Percentiles rank a stretch among this genome's conserved stretches.
These are phyloP conservation scores for Noctua janthe DNA, from an alignment of 2,888 invertebrate genomes.

Conservation along the genomic window DNA sequence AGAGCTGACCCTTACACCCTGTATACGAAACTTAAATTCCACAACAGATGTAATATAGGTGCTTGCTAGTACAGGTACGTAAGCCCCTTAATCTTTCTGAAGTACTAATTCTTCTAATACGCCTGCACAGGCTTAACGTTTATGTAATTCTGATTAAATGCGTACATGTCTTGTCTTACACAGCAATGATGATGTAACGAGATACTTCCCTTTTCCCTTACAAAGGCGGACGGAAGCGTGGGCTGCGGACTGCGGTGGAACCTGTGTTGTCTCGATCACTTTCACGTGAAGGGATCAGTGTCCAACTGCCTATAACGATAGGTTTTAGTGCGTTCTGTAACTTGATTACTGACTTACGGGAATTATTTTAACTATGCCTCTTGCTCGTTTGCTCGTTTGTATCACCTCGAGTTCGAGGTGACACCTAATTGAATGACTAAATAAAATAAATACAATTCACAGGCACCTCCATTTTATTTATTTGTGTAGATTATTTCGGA, in stretches of 20 bases:
- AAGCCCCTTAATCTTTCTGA: not conserved
- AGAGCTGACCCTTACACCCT: no score
- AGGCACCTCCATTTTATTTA: no score
- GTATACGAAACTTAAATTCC: not conserved
- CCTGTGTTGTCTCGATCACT: constrained; percentile 66
- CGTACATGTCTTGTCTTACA: constrained; percentile 21
- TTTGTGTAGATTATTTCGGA: no score
- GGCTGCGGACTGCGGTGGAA: constrained; percentile 31
- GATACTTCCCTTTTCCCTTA: constrained; percentile 59
- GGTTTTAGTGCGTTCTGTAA: constrained; percentile 27
- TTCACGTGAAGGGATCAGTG: constrained; percentile 72
- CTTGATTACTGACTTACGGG: constrained; percentile 1
- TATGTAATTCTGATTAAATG: not conserved
- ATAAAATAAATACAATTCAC: no score
- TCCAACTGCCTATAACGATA: constrained; percentile 59
- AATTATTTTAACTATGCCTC: no score
- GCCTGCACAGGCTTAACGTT: not conserved
- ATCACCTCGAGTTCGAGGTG: no score
- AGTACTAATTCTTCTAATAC: not conserved
- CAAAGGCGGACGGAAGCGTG: constrained; percentile 55
- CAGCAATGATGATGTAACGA: constrained; percentile 41
- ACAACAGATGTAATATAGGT: not conserved
- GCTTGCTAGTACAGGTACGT: not conserved
- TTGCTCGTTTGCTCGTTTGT: no score
- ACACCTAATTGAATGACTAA: no score